Conservation (phyloP, 2,113 vertebrate genomes). For the Hydropotes inermis region DNA sequence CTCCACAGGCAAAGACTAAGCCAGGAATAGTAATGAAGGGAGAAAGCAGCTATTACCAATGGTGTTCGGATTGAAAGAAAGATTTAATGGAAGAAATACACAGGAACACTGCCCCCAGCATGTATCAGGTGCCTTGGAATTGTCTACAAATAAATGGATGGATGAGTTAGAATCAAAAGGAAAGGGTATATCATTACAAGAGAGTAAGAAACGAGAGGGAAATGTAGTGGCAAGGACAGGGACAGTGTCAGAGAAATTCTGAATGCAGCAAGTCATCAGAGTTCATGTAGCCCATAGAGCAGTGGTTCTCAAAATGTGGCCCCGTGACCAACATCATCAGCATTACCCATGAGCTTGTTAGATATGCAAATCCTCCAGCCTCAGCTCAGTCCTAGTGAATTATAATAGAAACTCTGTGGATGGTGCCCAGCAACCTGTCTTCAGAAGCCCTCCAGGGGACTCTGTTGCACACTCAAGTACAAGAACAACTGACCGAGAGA, state of each 20-base stretch:
- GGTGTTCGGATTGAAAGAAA: not conserved
- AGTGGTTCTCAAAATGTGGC: not conserved
- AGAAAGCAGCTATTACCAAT: not conserved
- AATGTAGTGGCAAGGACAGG: not conserved
- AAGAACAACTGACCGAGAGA: conserved; percentile 14
- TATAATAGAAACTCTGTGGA: not conserved
- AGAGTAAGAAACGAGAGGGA: not conserved
- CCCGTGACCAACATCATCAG: not conserved
- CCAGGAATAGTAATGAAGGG: not conserved
- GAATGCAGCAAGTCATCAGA: not conserved
- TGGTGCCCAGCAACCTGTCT: not conserved
- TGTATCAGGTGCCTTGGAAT: not conserved
- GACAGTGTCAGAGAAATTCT: not conserved
- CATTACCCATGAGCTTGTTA: not conserved
- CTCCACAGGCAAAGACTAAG: conserved; percentile 20
- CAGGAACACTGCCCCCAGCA: not conserved
- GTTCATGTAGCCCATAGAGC: not conserved
- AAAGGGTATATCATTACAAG: not conserved
- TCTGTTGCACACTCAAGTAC: not conserved
- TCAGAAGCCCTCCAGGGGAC: not conserved
- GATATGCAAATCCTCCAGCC: not conserved
- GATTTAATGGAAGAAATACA: not conserved
- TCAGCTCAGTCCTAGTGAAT: not conserved
- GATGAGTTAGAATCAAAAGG: conserved; percentile 1
- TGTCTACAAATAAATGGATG: not conserved